phyloP scores from a whole-genome alignment of 2,888 invertebrate genomes.

The Cryptophagus acutangulus region DNA sequence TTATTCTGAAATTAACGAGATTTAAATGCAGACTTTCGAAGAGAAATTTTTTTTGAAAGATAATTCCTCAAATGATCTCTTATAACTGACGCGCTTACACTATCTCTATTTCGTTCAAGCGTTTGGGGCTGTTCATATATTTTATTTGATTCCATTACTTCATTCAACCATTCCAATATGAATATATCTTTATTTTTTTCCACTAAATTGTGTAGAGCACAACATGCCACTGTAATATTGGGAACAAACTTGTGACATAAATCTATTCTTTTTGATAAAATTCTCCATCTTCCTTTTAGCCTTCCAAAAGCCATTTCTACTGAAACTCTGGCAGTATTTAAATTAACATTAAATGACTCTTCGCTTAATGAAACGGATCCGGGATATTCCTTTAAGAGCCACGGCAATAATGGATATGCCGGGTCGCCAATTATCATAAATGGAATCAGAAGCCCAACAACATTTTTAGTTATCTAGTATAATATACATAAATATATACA shows the following conservation, averaged over 20 bases:
- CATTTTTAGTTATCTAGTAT: too few species aligned
- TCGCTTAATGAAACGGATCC: not conserved
- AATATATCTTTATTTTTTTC: slow-evolving; percentile 7
- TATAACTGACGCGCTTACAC: too few species aligned
- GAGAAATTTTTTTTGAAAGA: too few species aligned
- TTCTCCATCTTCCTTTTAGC: slow-evolving; percentile 9
- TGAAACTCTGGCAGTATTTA: slow-evolving; percentile 8
- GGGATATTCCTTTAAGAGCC: slow-evolving; percentile 8
- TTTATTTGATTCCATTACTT: slow-evolving; percentile 2
- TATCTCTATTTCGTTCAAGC: not conserved
- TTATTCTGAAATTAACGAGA: too few species aligned
- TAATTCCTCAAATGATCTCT: too few species aligned
- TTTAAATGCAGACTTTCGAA: too few species aligned
- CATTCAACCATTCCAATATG: slow-evolving; percentile 1
- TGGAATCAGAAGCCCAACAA: slow-evolving; percentile 4
- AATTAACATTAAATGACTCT: slow-evolving; percentile 4
- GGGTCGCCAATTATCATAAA: slow-evolving; percentile 12
- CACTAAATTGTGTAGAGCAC: slow-evolving; percentile 6
- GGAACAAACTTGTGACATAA: slow-evolving; percentile 10
- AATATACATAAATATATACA: too few species aligned
- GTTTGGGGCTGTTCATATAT: slow-evolving; percentile 6
- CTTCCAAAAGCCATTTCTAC: slow-evolving; percentile 13
- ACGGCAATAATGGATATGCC: slow-evolving; percentile 12
- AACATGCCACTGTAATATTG: slow-evolving; percentile 7
- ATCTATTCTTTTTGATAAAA: slow-evolving; percentile 11